These are phyloP conservation scores for Agrochola lychnidis DNA, from an alignment of 2,888 invertebrate genomes.

Conservation along the genomic window DNA sequence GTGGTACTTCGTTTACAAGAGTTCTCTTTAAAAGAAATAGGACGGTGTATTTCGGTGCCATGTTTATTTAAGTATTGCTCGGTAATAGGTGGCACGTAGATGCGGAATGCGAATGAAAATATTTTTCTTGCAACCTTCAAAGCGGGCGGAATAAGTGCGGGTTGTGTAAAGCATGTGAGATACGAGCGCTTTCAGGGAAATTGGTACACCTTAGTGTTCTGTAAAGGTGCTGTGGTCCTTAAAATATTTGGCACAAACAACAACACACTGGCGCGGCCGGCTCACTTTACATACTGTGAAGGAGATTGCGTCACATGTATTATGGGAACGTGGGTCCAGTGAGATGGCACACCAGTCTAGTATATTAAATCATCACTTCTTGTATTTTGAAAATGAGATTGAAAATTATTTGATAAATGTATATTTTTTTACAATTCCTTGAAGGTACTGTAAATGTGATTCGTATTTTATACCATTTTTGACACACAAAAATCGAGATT, in stretches of 20 bases:
- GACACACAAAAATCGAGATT: no score
- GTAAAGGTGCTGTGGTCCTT: conserved; percentile 28
- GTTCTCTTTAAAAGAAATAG: conserved; percentile 79
- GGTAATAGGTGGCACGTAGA: conserved; percentile 64
- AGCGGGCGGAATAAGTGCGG: conserved; percentile 40
- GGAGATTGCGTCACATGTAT: not conserved
- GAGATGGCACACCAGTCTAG: not conserved
- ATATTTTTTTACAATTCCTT: not conserved
- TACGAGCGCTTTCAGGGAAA: conserved; percentile 36
- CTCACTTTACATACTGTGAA: not conserved
- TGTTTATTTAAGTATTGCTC: conserved; percentile 73
- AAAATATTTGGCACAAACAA: conserved; percentile 46
- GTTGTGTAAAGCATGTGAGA: conserved; percentile 45
- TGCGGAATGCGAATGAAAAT: conserved; percentile 59
- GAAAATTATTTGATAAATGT: no score
- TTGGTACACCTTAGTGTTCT: conserved; percentile 32
- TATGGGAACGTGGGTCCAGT: not conserved
- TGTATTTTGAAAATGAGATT: no score
- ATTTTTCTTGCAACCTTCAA: conserved; percentile 59
- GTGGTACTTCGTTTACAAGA: conserved; percentile 74
- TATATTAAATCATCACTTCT: not conserved
- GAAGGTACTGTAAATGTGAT: no score
- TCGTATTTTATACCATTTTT: not conserved
- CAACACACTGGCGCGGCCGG: not conserved
- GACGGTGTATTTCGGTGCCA: conserved; percentile 73